phyloP scores from a whole-genome alignment of 2,113 vertebrate genomes.

The Gila orcuttii region DNA sequence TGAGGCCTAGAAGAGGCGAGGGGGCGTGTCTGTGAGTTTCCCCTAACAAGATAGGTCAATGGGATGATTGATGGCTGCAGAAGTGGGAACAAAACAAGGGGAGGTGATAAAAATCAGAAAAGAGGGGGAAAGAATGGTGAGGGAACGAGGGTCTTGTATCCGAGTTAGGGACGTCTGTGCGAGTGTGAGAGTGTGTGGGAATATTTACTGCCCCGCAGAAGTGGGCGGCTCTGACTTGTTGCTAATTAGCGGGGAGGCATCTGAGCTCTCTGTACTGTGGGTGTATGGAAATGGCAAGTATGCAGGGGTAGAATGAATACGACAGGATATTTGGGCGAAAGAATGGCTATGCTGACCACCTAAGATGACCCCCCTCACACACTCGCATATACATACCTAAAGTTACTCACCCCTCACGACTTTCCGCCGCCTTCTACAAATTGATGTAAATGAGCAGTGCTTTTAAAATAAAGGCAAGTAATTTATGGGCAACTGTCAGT shows the following conservation, averaged over 20 bases:
- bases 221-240: conserved; percentile 76
- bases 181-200: conserved; percentile 69
- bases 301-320: conserved; percentile 84
- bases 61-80: conserved; percentile 98
- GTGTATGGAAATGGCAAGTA: conserved; percentile 79
- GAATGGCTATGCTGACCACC: conserved; percentile 91
- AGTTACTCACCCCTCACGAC: conserved; percentile 39
- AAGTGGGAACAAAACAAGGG: conserved; percentile 91
- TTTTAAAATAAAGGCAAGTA: conserved; percentile 64
- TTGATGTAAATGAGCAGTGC: conserved; percentile 77
- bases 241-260: conserved; percentile 99
- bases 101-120: conserved; percentile 78
- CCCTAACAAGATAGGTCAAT: conserved; percentile 88
- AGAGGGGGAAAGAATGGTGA: conserved; percentile 68
- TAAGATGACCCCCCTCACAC: conserved; percentile 81
- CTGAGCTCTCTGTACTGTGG: conserved; percentile 81
- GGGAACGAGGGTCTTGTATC: conserved; percentile 82
- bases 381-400: conserved; percentile 52
- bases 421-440: conserved; percentile 60
- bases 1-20: conserved; percentile 67
- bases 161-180: conserved; percentile 64
- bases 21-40: conserved; percentile 84
- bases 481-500: conserved; percentile 75
- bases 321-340: conserved; percentile 94
- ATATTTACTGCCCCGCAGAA: conserved; percentile 85